Base-by-base conservation (phyloP, 2,797 vertebrate species). In the Acanthurus tractus region DNA sequence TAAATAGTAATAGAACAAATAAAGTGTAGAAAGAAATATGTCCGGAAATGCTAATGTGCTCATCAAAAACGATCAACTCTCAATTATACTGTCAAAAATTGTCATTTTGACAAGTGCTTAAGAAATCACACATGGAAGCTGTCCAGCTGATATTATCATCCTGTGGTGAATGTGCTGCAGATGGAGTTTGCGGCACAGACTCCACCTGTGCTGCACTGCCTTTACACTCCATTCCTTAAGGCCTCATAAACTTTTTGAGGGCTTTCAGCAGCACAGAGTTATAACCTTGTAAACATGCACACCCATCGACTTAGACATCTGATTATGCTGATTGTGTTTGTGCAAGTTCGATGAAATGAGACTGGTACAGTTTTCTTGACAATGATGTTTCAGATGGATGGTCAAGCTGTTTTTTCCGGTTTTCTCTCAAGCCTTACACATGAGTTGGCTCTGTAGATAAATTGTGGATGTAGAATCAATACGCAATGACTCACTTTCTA, bases 1-100 rank as follows among this genome's bases (percentile, higher is more conserved):
- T 76, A 57, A 70, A 82, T 82, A 52, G 62, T 36, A 63, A 54
- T n/a, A 50, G 62, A 66, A 65, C 69, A 72, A 72, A 83, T 78
- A 78, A 64, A 76, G 42, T 68, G 18, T 6, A 25, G 9, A 14
- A 29, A 53, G 73, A 67, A 76, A 81, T 68, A 66, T 70, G 73
- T 65, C 45, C 0, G 2, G 65, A 70, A 80, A 84, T 57, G 73
- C 45, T 67, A 62, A 82, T 55, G 42, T 38, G 23, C 25, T 63
- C 22, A 0, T 59, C 34, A 36, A 15, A 71, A 44, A 42, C 18
- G 1, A 22, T 79, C 49, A 42, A 14, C 48, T 64, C 63, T 70
- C 67, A 48, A 74, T 82, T 58, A 66, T 50, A 42, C 11, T 6
- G 25, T 50, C 46, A 6, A n/a, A 13, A 12, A 49, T 18, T 45